Percentiles rank a stretch among this genome's conserved stretches.
Evolutionary conservation across 30 jellyfish, hydroid and myxozoan species (phyloP).

Genomic region (Phacellophora camtschatica): DNA sequence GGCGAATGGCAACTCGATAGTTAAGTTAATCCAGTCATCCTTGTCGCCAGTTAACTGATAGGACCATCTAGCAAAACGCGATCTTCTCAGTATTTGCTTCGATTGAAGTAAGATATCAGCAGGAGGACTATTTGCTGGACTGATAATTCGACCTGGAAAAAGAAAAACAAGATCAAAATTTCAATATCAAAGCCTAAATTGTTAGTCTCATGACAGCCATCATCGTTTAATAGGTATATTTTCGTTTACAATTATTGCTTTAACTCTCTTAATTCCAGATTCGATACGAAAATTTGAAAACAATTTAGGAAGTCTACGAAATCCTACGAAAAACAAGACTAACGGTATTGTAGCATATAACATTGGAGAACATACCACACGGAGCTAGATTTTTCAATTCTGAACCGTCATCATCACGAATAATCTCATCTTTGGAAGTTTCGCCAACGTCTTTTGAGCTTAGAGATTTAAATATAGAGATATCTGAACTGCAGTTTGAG

Average conservation of each 20-base stretch:
- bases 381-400: constrained; percentile 83
- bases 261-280: too few species aligned
- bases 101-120: constrained; percentile 70
- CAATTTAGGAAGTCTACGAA: background rate
- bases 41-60: constrained; percentile 63
- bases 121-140: constrained; percentile 77
- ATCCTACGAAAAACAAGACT: background rate
- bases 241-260: too few species aligned
- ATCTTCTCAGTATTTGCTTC: constrained; percentile 69
- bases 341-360: background rate
- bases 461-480: background rate
- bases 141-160: constrained; percentile 62
- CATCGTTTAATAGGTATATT: too few species aligned
- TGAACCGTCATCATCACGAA: constrained; percentile 45
- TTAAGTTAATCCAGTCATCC: constrained; percentile 63
- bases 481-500: background rate
- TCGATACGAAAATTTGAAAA: background rate
- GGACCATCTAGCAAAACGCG: constrained; percentile 89
- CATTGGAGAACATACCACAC: constrained; percentile 41
- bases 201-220: too few species aligned
- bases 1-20: constrained; percentile 70
- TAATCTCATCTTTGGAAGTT: background rate
- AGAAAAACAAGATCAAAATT: background rate
- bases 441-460: background rate
- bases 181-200: too few species aligned